Base-by-base conservation (phyloP, 2,888 invertebrate species). In the Athetis lepigone region DNA sequence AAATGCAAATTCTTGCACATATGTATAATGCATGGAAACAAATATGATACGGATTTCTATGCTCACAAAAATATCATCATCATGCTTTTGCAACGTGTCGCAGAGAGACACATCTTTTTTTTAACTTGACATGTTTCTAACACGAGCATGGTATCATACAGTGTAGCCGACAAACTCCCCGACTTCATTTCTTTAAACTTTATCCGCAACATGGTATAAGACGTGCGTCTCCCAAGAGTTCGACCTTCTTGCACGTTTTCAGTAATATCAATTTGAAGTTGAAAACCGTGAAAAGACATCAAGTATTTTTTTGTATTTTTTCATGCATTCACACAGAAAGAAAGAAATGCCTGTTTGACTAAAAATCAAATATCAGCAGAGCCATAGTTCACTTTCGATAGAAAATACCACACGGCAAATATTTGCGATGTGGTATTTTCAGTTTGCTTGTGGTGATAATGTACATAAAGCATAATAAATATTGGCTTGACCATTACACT, bases 211-310 rank as follows among this genome's bases (percentile, higher is more conserved):
- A 66, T 42, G 4, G 33, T 33, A 18, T n/a, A 8, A 21, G 6
- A n/a, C 13, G 9, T 13, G 7, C 13, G 37, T 29, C 36, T 27
- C 36, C 46, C 18, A 56, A 11, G 5, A 29, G 29, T 3, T 25
- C 68, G 43, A 67, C 49, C 65, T 57, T 49, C 37, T 23, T 16
- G 9, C 6, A 16, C 1, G 33, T 37, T 49, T 56, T 37, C 16
- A 36, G 13, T 57, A 9, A 67, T 43, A 43, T 25, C 2, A 56
- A 64, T 55, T 57, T 43, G 2, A 65, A 37, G 36, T 16, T 29
- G 16, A 9, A 13, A 63, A 29, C 36, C 46, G 13, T 65, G 33
- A 46, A 64, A 66, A 66, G 56, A 23, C 19, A 46, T 9, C 8
- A 23, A 19, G 21, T 2, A 21, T 8, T 37, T 9, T 3, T 11